These are phyloP conservation scores for Promerops cafer DNA, from an alignment of 2,113 vertebrate genomes.

Conservation along the genomic window DNA sequence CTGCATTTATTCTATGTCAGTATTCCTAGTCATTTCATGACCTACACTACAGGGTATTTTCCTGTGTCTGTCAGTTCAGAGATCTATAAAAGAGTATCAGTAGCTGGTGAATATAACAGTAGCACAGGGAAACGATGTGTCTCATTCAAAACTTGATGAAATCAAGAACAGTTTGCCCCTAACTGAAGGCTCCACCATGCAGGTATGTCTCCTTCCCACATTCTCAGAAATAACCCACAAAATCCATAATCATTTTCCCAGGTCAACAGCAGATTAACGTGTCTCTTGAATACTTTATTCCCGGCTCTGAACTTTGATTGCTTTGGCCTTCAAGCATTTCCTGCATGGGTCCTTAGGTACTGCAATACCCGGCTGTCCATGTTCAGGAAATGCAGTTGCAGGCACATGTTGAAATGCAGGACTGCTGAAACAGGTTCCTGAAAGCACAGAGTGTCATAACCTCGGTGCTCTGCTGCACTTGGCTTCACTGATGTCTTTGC, in stretches of 20 bases:
- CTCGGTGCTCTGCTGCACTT: neutral
- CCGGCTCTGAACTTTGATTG: neutral
- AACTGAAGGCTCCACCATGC: neutral
- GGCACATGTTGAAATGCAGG: neutral
- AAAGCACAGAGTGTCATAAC: neutral
- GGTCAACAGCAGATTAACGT: neutral
- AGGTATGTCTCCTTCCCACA: neutral
- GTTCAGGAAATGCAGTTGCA: neutral
- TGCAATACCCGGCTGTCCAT: fast-evolving
- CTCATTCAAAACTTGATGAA: neutral
- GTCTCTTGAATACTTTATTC: neutral
- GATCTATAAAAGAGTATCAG: neutral
- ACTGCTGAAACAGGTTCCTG: neutral
- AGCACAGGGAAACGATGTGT: fast-evolving
- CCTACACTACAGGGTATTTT: neutral
- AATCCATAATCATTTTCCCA: neutral
- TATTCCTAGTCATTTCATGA: neutral
- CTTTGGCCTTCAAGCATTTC: neutral
- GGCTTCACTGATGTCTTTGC: neutral
- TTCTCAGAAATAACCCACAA: neutral
- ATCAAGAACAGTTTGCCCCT: neutral
- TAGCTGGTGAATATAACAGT: neutral
- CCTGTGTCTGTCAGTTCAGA: neutral
- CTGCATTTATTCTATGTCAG: neutral
- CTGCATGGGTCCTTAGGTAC: neutral